A percentile compares a stretch with the other conserved stretches of the same genome.
Conservation (phyloP, 2,888 invertebrate species). For the Pyralis farinalis region DNA sequence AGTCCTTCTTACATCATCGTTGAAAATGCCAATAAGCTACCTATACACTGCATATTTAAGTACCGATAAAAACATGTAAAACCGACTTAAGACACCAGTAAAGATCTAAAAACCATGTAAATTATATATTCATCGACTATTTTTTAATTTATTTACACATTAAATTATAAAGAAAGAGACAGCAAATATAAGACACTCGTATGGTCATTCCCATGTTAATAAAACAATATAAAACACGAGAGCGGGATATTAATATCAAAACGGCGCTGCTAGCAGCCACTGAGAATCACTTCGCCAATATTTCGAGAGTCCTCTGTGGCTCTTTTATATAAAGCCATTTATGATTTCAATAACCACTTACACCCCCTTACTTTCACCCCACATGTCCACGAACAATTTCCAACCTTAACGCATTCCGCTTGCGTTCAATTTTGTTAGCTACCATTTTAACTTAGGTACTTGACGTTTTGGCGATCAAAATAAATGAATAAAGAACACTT, state of each 20-base stretch:
- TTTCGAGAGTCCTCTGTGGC: conserved; percentile 1
- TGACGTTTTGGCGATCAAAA: conserved; percentile 67
- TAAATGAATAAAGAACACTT: conserved; percentile 60
- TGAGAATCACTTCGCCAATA: conserved; percentile 1
- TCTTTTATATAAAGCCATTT: conserved; percentile 44
- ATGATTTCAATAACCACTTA: conserved; percentile 68
- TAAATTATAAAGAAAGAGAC: neutral
- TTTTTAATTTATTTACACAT: too few species aligned
- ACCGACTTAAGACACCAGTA: too few species aligned
- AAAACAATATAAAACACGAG: conserved; percentile 4
- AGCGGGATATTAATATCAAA: conserved; percentile 12
- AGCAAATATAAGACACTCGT: neutral
- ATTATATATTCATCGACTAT: too few species aligned
- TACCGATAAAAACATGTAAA: too few species aligned
- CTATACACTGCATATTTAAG: too few species aligned
- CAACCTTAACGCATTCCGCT: neutral
- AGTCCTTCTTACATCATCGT: too few species aligned
- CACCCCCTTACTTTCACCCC: conserved; percentile 29
- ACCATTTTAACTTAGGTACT: conserved; percentile 34
- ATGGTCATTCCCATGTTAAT: conserved; percentile 10
- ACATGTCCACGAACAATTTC: neutral
- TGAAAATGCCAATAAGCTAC: too few species aligned
- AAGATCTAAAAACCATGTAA: too few species aligned
- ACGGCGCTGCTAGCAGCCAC: conserved; percentile 4
- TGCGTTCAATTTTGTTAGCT: neutral